Evolutionary conservation across 2,797 vertebrate genomes (phyloP), one percentile per base, ranked within the genome.

Genomic region (Takifugu ocellatus): DNA sequence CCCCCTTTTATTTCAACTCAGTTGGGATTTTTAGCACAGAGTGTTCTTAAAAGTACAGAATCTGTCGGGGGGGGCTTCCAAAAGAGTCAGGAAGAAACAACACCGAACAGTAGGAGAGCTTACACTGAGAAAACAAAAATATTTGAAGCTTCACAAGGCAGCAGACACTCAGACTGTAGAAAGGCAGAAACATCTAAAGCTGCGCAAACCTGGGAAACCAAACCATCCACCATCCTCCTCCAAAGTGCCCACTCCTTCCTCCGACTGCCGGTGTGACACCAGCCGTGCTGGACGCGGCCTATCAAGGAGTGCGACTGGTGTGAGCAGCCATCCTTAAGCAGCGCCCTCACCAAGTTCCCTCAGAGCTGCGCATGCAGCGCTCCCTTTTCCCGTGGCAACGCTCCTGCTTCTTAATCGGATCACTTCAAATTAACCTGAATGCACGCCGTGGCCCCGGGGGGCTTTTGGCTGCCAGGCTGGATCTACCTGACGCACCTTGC

Each of bases 391-490:
- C 79, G 76, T 70, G 75, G 82, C 79, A 77, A 87, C 81, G 58
- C 58, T 66, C 71, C 78, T 70, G 56, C 79, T 84, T 74, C 80
- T 87, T 87, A 85, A 87, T 87, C 86, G 86, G 87, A 89, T 89
- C 89, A 89, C 70, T 84, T 90, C 70, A 82, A 86, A 90, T 90
- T 90, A 90, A 87, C 83, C 84, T 86, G 84, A 88, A 88, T 86
- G 69, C 81, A 77, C 52, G 45, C 54, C 45, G 59, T 29, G 77
- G 82, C 79, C 61, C 24, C 27, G 27, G 27, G 17, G 2, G 79
- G 87, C 73, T 83, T 82, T 85, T 81, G 78, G 77, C 81, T 85
- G 57, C 12, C 57, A 53, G n/a, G 56, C 76, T 79, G 46, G 80
- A 81, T 83, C 83, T 83, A 25, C 14, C 82, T 84, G 84, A 87